Percentiles rank a stretch among this genome's conserved stretches.
Evolutionary conservation across 2,113 vertebrate genomes (phyloP).

Genomic region (Copsychus sechellarum): DNA sequence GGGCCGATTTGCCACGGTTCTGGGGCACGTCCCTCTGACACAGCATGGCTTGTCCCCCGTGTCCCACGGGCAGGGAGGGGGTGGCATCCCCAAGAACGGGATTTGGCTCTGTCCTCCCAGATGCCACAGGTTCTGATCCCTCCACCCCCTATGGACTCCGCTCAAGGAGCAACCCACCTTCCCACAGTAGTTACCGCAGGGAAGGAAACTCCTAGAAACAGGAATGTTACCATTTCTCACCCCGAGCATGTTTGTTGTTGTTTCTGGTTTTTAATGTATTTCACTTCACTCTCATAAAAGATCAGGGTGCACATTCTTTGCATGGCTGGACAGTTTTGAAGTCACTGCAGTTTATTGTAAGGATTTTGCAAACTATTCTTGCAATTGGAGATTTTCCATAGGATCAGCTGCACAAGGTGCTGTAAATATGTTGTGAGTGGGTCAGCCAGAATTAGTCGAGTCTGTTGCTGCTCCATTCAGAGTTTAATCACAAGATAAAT

Average conservation of each 20-base stretch:
- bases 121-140: fast-evolving
- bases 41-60: fast-evolving
- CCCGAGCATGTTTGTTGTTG: not conserved
- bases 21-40: fast-evolving
- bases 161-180: not conserved
- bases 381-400: not conserved
- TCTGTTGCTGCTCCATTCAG: not conserved
- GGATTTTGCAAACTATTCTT: not conserved
- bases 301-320: fast-evolving
- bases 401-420: fast-evolving
- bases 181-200: fast-evolving
- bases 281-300: fast-evolving
- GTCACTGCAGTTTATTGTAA: fast-evolving
- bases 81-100: fast-evolving
- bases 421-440: not conserved
- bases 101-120: fast-evolving
- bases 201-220: not conserved
- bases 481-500: not conserved
- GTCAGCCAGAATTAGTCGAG: not conserved
- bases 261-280: fast-evolving
- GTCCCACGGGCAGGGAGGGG: fast-evolving
- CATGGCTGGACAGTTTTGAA: not conserved
- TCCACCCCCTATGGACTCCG: fast-evolving
- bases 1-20: fast-evolving
- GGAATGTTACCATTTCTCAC: not conserved